Base-by-base conservation (phyloP, 2,888 invertebrate genomes). In the Macropis europaea region DNA sequence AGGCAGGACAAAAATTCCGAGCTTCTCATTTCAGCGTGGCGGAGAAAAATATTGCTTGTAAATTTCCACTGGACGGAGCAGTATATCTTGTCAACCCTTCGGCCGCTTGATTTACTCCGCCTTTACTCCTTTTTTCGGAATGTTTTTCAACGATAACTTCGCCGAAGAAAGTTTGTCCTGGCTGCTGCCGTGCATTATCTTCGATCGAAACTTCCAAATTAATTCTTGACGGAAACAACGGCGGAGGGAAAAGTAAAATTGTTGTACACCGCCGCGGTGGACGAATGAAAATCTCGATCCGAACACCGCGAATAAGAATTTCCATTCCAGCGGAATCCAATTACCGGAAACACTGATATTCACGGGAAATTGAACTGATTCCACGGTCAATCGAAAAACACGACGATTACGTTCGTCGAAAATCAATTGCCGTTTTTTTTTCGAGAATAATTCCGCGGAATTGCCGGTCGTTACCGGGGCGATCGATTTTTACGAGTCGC, bases 21-120 rank as follows among this genome's bases (percentile, higher is more conserved):
- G 19, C 40, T 17, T 28, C 56, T 36, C 47, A 52, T 56, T 52
- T 52, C 57, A 42, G 52, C 13, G 13, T 28, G 26, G 17, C 15
- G n/a, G 52, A 22, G 52, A 22, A 59, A 72, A 72, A 69, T 61
- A 66, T 64, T 48, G 76, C 68, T 63, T 78, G 72, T 78, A 76
- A 78, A 78, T 78, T 78, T 66, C 30, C 50, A 38, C 15, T 34
- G 45, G 61, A 78, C 78, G 47, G 40, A 68, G 45, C 67, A 42
- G 32, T 61, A 54, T 78, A 69, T 76, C 76, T 78, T 50, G 42
- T 34, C 32, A 36, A 30, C 9, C 26, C 17, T 45, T n/a, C 28
- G 52, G 13, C 43, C 34, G 36, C 36, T 42, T 70, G 74, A 74
- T 76, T 76, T 74, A 74, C 71, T 17, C 36, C 34, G 15, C n/a